Base-by-base conservation (phyloP, 2,797 vertebrate species). In the Onychomys leucogaster region DNA sequence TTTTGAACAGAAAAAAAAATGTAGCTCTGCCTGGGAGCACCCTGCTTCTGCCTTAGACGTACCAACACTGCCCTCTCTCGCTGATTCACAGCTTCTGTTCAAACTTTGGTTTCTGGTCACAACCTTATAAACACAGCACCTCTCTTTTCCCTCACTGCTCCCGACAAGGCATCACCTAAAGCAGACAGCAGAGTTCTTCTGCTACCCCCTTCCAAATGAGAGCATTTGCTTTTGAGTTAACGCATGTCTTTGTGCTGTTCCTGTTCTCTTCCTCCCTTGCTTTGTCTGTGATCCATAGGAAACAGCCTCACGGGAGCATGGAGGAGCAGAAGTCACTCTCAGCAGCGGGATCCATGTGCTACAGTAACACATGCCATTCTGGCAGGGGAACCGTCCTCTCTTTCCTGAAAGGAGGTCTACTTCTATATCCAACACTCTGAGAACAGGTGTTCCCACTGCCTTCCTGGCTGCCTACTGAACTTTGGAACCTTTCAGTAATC, bases 51-150 rank as follows among this genome's bases (percentile, higher is more conserved):
- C 82, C 85, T 98, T 97, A 95, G 34, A 96, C 97, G 98, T 98
- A 93, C 97, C 98, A 99, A 99, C 96, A 98, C 98, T 99, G 99
- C 99, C 99, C 99, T 98, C 99, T 99, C 97, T 99, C 96, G 99
- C 96, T 92, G 96, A 69, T 93, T 94, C 93, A 32, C 37, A 97
- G 4, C 55, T 88, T 92, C 32, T 4, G 5, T 5, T 52, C 57
- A 59, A 97, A 98, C 82, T 2, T 8, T 32, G 43, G 11, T 61
- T 92, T 92, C 67, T 37, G 7, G 0, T 37, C 71, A 84, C 46
- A 91, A 10, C 59, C 75, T 88, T 57, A 59, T 11, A 84, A 92
- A 69, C 55, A 75, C 57, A 77, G 75, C n/a, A 81, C 29, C 23
- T 46, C 37, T 76, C 73, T 65, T 34, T 84, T 69, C 73, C 65